Percentiles rank a stretch among this genome's conserved stretches.
These are phyloP conservation scores for Phortica magna DNA, from an alignment of 2,888 invertebrate genomes.

Conservation along the genomic window DNA sequence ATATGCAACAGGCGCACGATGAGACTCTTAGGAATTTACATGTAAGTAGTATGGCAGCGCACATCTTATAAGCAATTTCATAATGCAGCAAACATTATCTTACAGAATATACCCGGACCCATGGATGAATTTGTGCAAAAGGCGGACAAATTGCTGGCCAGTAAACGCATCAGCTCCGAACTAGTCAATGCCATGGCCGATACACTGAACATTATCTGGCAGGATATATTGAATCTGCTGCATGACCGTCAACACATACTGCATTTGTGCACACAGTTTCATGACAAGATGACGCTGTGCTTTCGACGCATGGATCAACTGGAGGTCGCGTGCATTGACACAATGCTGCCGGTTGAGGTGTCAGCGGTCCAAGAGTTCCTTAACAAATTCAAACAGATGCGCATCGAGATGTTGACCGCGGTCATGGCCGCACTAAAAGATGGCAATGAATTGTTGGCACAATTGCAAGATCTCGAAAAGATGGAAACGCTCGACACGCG, in stretches of 20 bases:
- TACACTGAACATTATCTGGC: slow-evolving; percentile 87
- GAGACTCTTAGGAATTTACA: slow-evolving; percentile 90
- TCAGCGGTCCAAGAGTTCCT: slow-evolving; percentile 85
- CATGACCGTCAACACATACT: slow-evolving; percentile 87
- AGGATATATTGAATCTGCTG: slow-evolving; percentile 88
- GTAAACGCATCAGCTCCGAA: slow-evolving; percentile 86
- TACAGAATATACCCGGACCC: slow-evolving; percentile 90
- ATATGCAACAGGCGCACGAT: slow-evolving; percentile 88
- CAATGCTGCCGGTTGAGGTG: slow-evolving; percentile 85
- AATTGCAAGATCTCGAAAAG: slow-evolving; percentile 85
- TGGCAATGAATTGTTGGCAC: slow-evolving; percentile 86
- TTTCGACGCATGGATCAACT: slow-evolving; percentile 84
- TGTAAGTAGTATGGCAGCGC: slow-evolving; percentile 79
- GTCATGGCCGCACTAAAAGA: slow-evolving; percentile 89
- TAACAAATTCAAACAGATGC: slow-evolving; percentile 84
- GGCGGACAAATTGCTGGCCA: slow-evolving; percentile 90
- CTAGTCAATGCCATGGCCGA: slow-evolving; percentile 94
- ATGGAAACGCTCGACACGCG: slow-evolving; percentile 87
- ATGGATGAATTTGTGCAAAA: slow-evolving; percentile 91
- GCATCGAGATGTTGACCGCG: slow-evolving; percentile 85
- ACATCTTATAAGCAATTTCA: slow-evolving; percentile 13
- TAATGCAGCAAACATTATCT: slow-evolving; percentile 10
- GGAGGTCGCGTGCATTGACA: slow-evolving; percentile 84
- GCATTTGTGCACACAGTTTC: slow-evolving; percentile 88
- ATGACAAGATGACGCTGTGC: slow-evolving; percentile 85